These are phyloP conservation scores for Cryptus viduatorius DNA, from an alignment of 2,888 invertebrate genomes.

Conservation along the genomic window DNA sequence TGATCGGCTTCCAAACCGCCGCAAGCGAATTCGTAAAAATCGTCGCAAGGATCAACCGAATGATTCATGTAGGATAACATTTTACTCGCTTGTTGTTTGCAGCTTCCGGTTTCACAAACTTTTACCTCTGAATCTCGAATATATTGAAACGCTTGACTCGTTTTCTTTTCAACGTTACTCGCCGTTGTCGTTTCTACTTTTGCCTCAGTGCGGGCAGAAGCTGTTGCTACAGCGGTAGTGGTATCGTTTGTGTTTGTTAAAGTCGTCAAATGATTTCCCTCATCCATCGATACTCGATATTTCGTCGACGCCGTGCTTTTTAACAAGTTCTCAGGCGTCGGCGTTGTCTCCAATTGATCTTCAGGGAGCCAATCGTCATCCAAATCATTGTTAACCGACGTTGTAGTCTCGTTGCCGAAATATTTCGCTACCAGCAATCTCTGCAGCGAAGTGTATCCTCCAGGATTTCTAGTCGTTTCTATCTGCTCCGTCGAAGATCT, in stretches of 20 bases:
- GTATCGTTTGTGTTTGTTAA: not conserved
- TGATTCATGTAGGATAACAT: slow-evolving; percentile 80
- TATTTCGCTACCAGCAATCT: slow-evolving; percentile 56
- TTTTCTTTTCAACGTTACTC: not conserved
- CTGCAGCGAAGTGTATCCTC: slow-evolving; percentile 43
- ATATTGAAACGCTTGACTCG: not conserved
- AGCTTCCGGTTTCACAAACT: slow-evolving; percentile 70
- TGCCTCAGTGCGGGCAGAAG: not conserved
- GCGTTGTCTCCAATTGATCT: slow-evolving; percentile 9
- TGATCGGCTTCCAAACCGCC: slow-evolving; percentile 77
- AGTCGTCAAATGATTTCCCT: not conserved
- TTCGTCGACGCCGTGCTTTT: slow-evolving; percentile 4
- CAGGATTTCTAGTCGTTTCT: slow-evolving; percentile 19
- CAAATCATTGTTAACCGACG: not conserved
- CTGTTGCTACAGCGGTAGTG: slow-evolving; percentile 3
- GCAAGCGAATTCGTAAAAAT: slow-evolving; percentile 77
- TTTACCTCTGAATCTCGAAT: not conserved
- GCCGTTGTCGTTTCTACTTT: slow-evolving; percentile 4
- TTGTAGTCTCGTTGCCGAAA: slow-evolving; percentile 55
- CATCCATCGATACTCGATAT: slow-evolving; percentile 16
- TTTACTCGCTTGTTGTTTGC: slow-evolving; percentile 75
- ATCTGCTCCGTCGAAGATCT: not conserved
- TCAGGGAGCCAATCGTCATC: slow-evolving; percentile 46
- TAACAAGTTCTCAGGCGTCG: not conserved
- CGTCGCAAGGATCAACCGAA: slow-evolving; percentile 76